These are phyloP conservation scores for Micromys minutus DNA, from an alignment of 2,113 vertebrate species.

Conservation along the genomic window DNA sequence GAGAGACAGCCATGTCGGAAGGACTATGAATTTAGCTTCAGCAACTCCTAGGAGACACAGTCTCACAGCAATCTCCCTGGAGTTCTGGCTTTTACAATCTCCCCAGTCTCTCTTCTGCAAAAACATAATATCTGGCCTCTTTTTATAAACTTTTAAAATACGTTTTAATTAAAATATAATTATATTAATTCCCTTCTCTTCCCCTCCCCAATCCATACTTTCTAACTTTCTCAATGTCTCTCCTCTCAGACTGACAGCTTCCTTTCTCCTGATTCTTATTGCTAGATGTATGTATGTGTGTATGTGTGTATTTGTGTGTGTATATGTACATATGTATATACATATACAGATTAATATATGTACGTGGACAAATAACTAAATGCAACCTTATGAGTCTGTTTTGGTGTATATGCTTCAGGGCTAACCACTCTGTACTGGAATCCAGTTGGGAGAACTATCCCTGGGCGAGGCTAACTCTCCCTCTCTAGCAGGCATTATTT, in stretches of 20 bases:
- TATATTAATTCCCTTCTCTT: neutral
- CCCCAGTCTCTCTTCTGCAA: neutral
- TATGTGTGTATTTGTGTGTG: neutral
- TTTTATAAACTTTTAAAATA: neutral
- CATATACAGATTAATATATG: too few species aligned
- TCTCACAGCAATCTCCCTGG: neutral
- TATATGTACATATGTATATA: neutral
- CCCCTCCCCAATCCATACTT: neutral
- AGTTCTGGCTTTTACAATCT: neutral
- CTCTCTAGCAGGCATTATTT: neutral
- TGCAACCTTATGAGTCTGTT: neutral
- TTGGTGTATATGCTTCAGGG: neutral
- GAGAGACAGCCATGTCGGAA: neutral
- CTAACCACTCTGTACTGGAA: neutral
- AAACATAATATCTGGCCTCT: neutral
- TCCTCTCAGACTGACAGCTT: neutral
- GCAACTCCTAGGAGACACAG: neutral
- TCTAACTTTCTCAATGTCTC: neutral
- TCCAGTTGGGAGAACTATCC: neutral
- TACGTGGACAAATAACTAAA: neutral
- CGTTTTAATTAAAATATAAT: neutral
- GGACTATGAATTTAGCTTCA: neutral
- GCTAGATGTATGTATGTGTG: neutral
- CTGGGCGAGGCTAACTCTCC: too few species aligned
- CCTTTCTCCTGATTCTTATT: neutral